Conservation (phyloP, 2,113 vertebrate genomes). For the Rissa tridactyla region DNA sequence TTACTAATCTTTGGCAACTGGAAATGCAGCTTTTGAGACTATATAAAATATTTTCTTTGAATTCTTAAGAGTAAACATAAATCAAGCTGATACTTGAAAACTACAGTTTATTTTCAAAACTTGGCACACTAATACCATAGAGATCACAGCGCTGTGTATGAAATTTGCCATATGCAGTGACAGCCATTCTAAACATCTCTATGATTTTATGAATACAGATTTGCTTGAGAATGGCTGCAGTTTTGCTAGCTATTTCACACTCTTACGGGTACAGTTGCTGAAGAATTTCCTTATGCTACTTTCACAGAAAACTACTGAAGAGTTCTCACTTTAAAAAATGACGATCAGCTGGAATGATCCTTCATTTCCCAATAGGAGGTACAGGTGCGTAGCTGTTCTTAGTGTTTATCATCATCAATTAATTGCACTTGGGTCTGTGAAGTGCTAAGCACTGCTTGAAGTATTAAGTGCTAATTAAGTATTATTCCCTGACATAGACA, state of each 20-base stretch:
- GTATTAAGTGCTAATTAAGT: neutral
- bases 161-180: constrained; percentile 11
- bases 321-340: neutral
- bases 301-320: neutral
- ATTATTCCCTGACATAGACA: neutral
- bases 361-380: neutral
- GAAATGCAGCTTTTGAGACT: neutral
- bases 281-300: neutral
- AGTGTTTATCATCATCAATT: neutral
- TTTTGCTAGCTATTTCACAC: neutral
- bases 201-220: constrained; percentile 15
- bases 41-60: neutral
- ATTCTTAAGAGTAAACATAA: neutral
- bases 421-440: neutral
- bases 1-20: neutral
- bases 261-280: neutral
- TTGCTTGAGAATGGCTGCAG: constrained; percentile 39
- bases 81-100: neutral
- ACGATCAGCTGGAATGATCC: neutral
- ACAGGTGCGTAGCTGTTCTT: neutral
- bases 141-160: neutral
- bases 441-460: neutral
- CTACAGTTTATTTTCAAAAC: neutral
- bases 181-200: neutral
- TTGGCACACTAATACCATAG: neutral